Percentiles rank a stretch among this genome's conserved stretches.
Evolutionary conservation across 2,113 vertebrate genomes (phyloP).

Genomic region (Macquaria ambigua): DNA sequence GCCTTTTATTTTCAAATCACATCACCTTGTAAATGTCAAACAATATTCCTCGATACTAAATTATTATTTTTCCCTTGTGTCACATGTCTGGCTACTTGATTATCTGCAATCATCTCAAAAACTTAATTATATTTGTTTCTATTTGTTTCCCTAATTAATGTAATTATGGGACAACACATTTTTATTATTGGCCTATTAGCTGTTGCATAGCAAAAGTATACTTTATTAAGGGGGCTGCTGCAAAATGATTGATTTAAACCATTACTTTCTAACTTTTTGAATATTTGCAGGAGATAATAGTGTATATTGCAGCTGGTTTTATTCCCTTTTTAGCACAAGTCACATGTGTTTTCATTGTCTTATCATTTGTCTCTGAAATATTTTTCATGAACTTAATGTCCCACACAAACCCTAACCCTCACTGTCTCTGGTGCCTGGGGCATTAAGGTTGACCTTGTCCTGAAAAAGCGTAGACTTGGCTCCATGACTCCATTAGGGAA

Average conservation of each 20-base stretch:
- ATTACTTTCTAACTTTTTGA: slow-evolving; percentile 8
- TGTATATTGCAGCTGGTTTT: not conserved
- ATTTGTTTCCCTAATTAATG: slow-evolving; percentile 64
- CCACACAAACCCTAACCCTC: slow-evolving; percentile 46
- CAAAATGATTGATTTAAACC: slow-evolving; percentile 8
- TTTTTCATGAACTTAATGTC: slow-evolving; percentile 48
- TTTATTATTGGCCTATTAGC: slow-evolving; percentile 55
- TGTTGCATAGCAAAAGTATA: slow-evolving; percentile 21
- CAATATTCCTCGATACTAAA: slow-evolving; percentile 64
- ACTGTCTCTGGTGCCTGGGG: slow-evolving; percentile 55
- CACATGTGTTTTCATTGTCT: slow-evolving; percentile 20
- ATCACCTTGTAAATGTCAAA: slow-evolving; percentile 70
- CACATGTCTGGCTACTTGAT: slow-evolving; percentile 58
- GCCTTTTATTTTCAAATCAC: slow-evolving; percentile 54
- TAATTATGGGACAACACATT: slow-evolving; percentile 49
- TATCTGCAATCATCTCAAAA: slow-evolving; percentile 55
- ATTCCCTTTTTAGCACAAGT: not conserved
- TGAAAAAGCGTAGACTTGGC: slow-evolving; percentile 83
- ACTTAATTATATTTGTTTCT: slow-evolving; percentile 60
- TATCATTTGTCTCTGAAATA: slow-evolving; percentile 45
- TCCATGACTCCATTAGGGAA: slow-evolving; percentile 87
- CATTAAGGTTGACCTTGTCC: slow-evolving; percentile 86
- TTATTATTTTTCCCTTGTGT: slow-evolving; percentile 70
- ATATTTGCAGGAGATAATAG: not conserved
- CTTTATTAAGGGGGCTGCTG: slow-evolving; percentile 21